A percentile compares a stretch with the other conserved stretches of the same genome.
phyloP scores from a whole-genome alignment of 2,888 invertebrate species.

The Luffia ferchaultella region DNA sequence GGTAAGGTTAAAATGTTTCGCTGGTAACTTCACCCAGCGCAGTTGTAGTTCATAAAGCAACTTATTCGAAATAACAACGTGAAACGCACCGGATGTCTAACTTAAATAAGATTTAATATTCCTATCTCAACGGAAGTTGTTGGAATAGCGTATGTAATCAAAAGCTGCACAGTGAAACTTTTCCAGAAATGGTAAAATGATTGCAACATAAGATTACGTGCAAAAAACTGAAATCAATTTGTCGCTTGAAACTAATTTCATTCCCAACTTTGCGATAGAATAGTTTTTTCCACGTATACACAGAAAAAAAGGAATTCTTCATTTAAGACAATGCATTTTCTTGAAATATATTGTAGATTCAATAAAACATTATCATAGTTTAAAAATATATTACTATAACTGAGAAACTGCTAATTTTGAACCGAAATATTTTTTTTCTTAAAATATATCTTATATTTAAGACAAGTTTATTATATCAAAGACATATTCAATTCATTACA shows the following conservation, averaged over 20 bases:
- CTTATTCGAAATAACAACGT: conserved; percentile 62
- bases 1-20: conserved; percentile 39
- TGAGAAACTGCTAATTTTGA: too few relatives aligned
- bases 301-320: too few relatives aligned
- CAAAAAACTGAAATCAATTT: conserved; percentile 62
- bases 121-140: conserved; percentile 57
- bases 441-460: too few relatives aligned
- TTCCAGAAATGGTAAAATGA: conserved; percentile 50
- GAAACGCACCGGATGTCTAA: conserved; percentile 56
- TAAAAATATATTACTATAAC: too few relatives aligned
- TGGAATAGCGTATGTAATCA: conserved; percentile 64
- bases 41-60: conserved; percentile 50
- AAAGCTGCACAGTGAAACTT: conserved; percentile 59
- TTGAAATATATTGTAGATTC: too few relatives aligned
- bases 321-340: too few relatives aligned
- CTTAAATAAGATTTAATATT: conserved; percentile 67
- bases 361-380: too few relatives aligned
- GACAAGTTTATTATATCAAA: too few relatives aligned
- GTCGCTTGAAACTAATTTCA: conserved; percentile 64
- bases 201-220: conserved; percentile 45
- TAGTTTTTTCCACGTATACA: conserved; percentile 53
- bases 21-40: conserved; percentile 26
- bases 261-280: conserved; percentile 57
- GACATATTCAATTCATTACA: too few relatives aligned
- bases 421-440: too few relatives aligned